Conservation (phyloP, 2,888 invertebrate genomes). For the Smittia aterrima region DNA sequence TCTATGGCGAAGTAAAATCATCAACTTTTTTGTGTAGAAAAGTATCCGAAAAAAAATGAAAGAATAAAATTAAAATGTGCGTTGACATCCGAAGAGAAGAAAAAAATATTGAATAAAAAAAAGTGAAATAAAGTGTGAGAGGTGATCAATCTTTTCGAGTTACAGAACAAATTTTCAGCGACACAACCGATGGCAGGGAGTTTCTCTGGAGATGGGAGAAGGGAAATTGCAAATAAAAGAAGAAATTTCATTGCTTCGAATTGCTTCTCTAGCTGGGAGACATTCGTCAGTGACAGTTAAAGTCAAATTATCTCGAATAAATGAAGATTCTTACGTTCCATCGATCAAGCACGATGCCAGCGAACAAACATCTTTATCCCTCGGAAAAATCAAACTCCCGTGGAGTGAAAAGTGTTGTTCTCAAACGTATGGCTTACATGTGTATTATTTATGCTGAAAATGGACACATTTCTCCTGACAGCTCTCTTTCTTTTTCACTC, state of each 20-base stretch:
- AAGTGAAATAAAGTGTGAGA: conserved; percentile 33
- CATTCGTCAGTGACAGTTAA: no score
- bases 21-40: conserved; percentile 13
- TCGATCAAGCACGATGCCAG: no score
- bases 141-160: conserved; percentile 36
- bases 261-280: not conserved
- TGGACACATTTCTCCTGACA: conserved; percentile 35
- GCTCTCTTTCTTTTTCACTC: conserved; percentile 13
- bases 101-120: conserved; percentile 38
- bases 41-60: conserved; percentile 19
- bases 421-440: conserved; percentile 31
- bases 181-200: conserved; percentile 17
- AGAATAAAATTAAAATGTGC: conserved; percentile 41
- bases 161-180: conserved; percentile 38
- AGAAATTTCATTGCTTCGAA: conserved; percentile 7
- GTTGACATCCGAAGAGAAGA: conserved; percentile 35
- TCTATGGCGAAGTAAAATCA: not conserved
- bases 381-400: conserved; percentile 35
- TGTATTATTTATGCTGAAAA: conserved; percentile 31
- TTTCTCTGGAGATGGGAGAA: not conserved
- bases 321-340: no score
- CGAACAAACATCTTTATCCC: conserved; percentile 14
- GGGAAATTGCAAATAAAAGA: conserved; percentile 36
- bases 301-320: no score
- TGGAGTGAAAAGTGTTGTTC: conserved; percentile 37